phyloP scores from a whole-genome alignment of 1,140 invertebrate species.

The Eumaeus atala region DNA sequence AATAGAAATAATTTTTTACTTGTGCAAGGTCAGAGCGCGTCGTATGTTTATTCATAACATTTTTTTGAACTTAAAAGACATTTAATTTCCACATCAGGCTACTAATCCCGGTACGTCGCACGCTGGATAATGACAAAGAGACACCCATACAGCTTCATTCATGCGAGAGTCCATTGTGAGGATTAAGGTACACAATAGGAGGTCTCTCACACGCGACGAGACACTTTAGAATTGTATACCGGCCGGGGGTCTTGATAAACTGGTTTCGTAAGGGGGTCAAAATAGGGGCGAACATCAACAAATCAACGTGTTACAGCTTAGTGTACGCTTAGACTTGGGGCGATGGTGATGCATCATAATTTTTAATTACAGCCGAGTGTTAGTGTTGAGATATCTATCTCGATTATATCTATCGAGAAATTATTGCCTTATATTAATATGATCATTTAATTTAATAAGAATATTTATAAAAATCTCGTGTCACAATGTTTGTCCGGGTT shows the following conservation, averaged over 20 bases:
- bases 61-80: background rate
- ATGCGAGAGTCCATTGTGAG: slow-evolving; percentile 42
- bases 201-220: slow-evolving; percentile 26
- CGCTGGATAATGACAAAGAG: slow-evolving; percentile 38
- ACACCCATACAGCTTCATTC: slow-evolving; percentile 40
- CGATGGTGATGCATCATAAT: slow-evolving; percentile 53
- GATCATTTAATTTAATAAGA: no score
- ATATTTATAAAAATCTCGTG: no score
- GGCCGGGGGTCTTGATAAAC: slow-evolving; percentile 32
- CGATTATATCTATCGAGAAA: no score
- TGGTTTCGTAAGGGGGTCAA: slow-evolving; percentile 40
- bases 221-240: slow-evolving; percentile 18
- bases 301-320: slow-evolving; percentile 47
- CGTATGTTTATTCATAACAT: no score
- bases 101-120: slow-evolving; percentile 49
- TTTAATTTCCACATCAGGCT: slow-evolving; percentile 14
- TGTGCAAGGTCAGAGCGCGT: no score
- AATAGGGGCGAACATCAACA: slow-evolving; percentile 49
- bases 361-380: slow-evolving; percentile 55
- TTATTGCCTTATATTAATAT: no score
- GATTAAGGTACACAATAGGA: slow-evolving; percentile 31
- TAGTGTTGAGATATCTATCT: no score
- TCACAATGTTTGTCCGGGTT: no score
- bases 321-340: slow-evolving; percentile 30
- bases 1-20: no score